A percentile compares a stretch with the other conserved stretches of the same genome.
These are phyloP conservation scores for Quadroppia sp. DNA, from an alignment of 2,888 invertebrate species.

Conservation along the genomic window DNA sequence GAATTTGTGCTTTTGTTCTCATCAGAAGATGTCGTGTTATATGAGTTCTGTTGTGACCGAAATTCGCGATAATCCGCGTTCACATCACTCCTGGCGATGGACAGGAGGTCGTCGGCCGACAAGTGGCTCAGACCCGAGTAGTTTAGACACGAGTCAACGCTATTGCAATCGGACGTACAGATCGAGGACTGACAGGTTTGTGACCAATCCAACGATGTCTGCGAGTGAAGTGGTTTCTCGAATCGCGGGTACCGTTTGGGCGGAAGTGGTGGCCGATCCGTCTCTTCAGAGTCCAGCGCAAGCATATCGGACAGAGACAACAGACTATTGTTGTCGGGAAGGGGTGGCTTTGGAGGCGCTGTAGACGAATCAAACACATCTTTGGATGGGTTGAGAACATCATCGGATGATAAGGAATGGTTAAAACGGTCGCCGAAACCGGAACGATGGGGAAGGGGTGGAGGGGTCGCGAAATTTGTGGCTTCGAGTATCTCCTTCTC, in stretches of 20 bases:
- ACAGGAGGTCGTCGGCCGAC: constrained; percentile 26
- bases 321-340: constrained; percentile 51
- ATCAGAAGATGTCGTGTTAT: constrained; percentile 12
- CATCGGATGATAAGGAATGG: constrained; percentile 36
- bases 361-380: constrained; percentile 44
- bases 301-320: neutral
- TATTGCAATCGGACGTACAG: constrained; percentile 4
- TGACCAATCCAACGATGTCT: constrained; percentile 24
- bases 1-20: constrained; percentile 2
- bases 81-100: neutral
- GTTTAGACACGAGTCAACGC: constrained; percentile 25
- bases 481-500: constrained; percentile 53
- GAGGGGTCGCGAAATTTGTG: constrained; percentile 49
- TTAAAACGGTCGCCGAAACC: constrained; percentile 9
- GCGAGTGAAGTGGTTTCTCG: neutral
- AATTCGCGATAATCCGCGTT: neutral
- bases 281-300: neutral
- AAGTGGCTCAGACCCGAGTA: constrained; percentile 16
- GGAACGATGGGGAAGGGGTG: neutral
- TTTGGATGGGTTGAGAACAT: constrained; percentile 27
- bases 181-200: constrained; percentile 19
- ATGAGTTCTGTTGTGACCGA: constrained; percentile 19
- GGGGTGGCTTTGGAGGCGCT: constrained; percentile 82
- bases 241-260: constrained; percentile 40
- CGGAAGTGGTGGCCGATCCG: constrained; percentile 38